Evolutionary conservation across 92 coral and sea anemone genomes (phyloP), one percentile per base, ranked within the genome.

Genomic region (Muricea muricata): DNA sequence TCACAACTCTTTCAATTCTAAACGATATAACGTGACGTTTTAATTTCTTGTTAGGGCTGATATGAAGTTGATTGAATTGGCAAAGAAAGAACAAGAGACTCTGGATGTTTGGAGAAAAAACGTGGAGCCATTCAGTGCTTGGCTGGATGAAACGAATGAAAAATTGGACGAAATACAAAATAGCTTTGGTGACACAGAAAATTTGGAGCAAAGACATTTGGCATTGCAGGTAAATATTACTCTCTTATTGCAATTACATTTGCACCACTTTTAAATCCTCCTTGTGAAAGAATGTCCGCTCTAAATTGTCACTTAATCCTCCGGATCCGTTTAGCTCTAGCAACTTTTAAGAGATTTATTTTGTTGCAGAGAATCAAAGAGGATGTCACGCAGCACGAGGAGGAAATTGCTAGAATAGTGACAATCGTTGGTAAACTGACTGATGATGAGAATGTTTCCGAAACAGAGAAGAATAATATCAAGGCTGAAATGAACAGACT

Each of bases 401-500:
- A 77, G 14, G 82, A 69, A 17, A 52, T 77, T 3, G 70, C 82
- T 57, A 29, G 82, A 31, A 77, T 77, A 24, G 82, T 77, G 18
- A 77, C 82, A 28, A 77, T 77, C n/a, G 82, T 77, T 40, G 70
- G 34, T 77, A 77, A 77, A 77, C 70, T 77, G 17, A 77, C 82
- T 0, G 82, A 54, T 20, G 82, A 77, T 37, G 82, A 77, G 30
- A 77, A 77, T 56, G 30, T 77, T 0, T 77, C 82, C 0, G 82
- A 55, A 1, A 77, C 45, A 0, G 82, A 77, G 57, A 77, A 77
- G 17, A 77, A 77, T 56, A 77, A 77, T 21, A 77, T 77, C 52
- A 77, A 57, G 32, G 68, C 82, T 31, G 82, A 77, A 20, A 77
- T 77, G 82, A 77, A 77, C 52, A 54, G 82, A 54, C 70, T 77